Conservation (phyloP, 2,797 vertebrate species). For the Discoglossus pictus region DNA sequence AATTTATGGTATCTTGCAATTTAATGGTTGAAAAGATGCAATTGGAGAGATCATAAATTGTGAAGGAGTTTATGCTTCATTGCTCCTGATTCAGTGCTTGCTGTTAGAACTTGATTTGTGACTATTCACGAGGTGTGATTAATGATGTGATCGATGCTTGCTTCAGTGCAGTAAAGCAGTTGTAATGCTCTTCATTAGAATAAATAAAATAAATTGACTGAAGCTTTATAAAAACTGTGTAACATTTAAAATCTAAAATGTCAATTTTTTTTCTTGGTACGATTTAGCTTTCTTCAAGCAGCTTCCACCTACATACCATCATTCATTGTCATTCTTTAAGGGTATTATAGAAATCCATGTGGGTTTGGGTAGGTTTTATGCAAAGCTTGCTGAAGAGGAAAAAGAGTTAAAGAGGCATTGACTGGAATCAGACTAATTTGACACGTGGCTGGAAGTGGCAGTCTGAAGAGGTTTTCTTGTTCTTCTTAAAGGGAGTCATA, state of each 20-base stretch:
- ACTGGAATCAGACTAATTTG: conserved; percentile 61
- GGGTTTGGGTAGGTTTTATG: conserved; percentile 78
- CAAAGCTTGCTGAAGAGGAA: conserved; percentile 76
- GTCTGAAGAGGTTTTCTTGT: conserved; percentile 54
- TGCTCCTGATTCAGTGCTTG: conserved; percentile 99
- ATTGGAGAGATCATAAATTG: conserved; percentile 99
- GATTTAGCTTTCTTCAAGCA: conserved; percentile 88
- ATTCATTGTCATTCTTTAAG: conserved; percentile 80
- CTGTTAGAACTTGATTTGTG: conserved; percentile 99
- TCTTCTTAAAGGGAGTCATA: conserved; percentile 62
- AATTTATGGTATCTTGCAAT: conserved; percentile 99
- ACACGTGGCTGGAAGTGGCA: conserved; percentile 55
- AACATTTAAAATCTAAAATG: conserved; percentile 99
- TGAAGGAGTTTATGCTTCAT: conserved; percentile 99
- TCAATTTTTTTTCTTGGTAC: conserved; percentile 89
- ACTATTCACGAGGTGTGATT: conserved; percentile 99
- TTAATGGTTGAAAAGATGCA: conserved; percentile 99
- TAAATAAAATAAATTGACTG: conserved; percentile 99
- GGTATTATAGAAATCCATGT: conserved; percentile 78
- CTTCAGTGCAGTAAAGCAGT: conserved; percentile 93
- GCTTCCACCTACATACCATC: conserved; percentile 92
- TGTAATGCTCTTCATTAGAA: conserved; percentile 99
- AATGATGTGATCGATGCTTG: conserved; percentile 99
- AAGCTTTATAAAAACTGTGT: conserved; percentile 99
- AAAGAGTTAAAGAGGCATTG: conserved; percentile 65